Evolutionary conservation across 92 coral and sea anemone species (phyloP).

Genomic region (Ricordea florida): DNA sequence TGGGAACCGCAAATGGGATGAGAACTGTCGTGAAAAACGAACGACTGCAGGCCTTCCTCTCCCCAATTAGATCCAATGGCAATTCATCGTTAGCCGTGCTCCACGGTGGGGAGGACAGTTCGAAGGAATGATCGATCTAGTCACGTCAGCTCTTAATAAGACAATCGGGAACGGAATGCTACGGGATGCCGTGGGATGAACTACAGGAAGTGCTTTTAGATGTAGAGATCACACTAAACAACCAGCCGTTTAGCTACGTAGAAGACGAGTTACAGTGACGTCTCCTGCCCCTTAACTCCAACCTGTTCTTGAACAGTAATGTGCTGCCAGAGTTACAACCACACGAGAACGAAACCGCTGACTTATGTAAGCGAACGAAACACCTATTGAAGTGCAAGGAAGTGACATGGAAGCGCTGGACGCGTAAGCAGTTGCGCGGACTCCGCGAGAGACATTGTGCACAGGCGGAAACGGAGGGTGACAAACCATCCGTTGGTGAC

Average conservation of each 20-base stretch:
- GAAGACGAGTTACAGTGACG: not conserved
- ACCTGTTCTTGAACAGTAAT: not conserved
- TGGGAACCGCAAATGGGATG: too few relatives aligned
- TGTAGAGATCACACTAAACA: not conserved
- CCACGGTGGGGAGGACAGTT: too few relatives aligned
- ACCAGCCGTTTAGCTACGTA: not conserved
- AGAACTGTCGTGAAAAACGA: too few relatives aligned
- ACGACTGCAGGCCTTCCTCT: too few relatives aligned
- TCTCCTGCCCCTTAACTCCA: not conserved
- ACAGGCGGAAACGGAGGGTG: not conserved
- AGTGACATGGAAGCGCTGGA: not conserved
- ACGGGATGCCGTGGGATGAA: not conserved
- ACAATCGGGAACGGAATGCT: not conserved
- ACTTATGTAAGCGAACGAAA: not conserved
- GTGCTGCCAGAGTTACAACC: not conserved
- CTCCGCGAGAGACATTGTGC: conserved; percentile 1
- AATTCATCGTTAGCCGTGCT: too few relatives aligned
- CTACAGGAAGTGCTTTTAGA: not conserved
- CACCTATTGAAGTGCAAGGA: conserved; percentile 9
- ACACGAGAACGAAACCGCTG: not conserved
- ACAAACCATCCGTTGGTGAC: not conserved
- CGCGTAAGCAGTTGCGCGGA: not conserved
- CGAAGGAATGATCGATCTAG: too few relatives aligned
- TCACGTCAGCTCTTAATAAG: too few relatives aligned
- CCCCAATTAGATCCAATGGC: too few relatives aligned